Evolutionary conservation across 2,888 invertebrate species (phyloP), one percentile per base, ranked within the genome.

Genomic region (Apotomis capreana): DNA sequence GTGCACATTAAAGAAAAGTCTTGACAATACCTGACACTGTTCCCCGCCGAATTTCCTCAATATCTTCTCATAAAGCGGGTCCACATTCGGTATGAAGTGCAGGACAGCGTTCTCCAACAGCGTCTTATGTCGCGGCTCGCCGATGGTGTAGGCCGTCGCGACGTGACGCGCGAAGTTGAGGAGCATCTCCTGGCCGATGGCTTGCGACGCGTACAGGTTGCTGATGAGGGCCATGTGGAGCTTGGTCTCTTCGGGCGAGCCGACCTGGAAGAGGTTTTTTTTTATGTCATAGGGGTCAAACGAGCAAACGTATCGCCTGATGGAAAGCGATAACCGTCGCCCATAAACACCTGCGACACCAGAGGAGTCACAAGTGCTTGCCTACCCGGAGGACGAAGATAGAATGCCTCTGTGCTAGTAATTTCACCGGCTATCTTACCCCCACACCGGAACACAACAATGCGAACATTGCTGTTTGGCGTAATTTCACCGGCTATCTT

Each of bases 151-250:
- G 0, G 97, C 98, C 68, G 94, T 95, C 37, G 96, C 87, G 26
- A 98, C 88, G 89, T 98, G 98, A 0, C 97, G 94, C 0, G 97
- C 96, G 78, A 99, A 94, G 87, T 98, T 96, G 0, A 98, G 82
- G 0, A 96, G 89, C 73, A 99, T 93, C 88, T 99, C 98, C 68
- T 98, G 95, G 0, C 98, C 98, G 13, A 97, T 90, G 0, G 97
- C 97, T 82, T 98, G 96, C 0, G 96, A 95, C 0, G 95, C 96
- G 84, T 96, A 97, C 65, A 98, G 87, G 68, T 97, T 97, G 74
- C 98, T 98, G 44, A 97, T 90, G n/a, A 98, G 86, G 0, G 96
- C 96, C 13, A 98, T 94, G 82, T 97, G 97, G 81, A 97, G 96
- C 89, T 98, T 98, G 1, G 93, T 94, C 84, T 97, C 97, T 81